Percentiles rank a stretch among this genome's conserved stretches.
phyloP scores from a whole-genome alignment of 2,113 vertebrate species.

The Morone chrysops region DNA sequence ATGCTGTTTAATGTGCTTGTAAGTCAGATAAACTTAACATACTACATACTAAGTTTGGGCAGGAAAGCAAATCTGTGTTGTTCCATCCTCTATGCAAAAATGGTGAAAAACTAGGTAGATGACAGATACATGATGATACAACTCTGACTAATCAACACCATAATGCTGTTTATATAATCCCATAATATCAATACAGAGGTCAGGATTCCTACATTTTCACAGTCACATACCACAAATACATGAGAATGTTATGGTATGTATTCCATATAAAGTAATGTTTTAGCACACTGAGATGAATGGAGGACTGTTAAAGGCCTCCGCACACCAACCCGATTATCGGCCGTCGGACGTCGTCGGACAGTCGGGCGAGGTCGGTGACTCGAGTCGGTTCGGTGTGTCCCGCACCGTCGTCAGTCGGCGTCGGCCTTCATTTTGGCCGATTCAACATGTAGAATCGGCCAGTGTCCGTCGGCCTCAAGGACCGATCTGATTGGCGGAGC shows the following conservation, averaged over 20 bases:
- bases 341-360: no score
- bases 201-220: neutral
- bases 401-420: no score
- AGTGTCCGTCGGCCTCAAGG: no score
- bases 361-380: no score
- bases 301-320: neutral
- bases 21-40: neutral
- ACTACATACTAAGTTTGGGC: neutral
- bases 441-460: no score
- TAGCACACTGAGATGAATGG: neutral
- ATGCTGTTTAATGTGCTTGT: conserved; percentile 4
- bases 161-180: conserved; percentile 3
- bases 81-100: neutral
- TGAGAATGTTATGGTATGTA: neutral
- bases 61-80: neutral
- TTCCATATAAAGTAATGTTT: neutral
- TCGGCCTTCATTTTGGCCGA: no score
- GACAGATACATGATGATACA: neutral
- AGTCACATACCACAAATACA: neutral
- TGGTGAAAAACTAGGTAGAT: neutral
- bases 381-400: no score
- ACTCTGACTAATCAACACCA: neutral
- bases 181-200: neutral
- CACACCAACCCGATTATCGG: no score
- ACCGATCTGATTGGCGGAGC: no score